Evolutionary conservation across 1,140 invertebrate species (phyloP).

Genomic region (Thaumetopoea pityocampa): DNA sequence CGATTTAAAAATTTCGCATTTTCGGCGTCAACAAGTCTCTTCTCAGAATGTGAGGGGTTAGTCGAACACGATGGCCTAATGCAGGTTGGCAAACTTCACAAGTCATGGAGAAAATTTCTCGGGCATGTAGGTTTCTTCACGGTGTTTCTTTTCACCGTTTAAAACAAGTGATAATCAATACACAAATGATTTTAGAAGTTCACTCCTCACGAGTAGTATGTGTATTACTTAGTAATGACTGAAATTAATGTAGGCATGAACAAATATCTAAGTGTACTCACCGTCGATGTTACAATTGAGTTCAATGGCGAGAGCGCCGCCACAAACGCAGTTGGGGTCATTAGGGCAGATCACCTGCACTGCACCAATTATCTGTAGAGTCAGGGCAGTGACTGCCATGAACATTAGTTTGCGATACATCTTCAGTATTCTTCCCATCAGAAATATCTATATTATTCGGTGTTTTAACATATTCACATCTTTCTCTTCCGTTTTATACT

Average conservation of each 20-base stretch:
- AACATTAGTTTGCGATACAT: slow-evolving; percentile 50
- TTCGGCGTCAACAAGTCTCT: too few species aligned
- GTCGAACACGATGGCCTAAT: too few species aligned
- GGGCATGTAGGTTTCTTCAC: too few species aligned
- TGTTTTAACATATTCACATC: slow-evolving; percentile 1
- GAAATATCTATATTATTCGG: slow-evolving; percentile 8
- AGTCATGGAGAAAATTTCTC: too few species aligned
- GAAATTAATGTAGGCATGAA: slow-evolving; percentile 26
- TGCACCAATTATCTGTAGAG: slow-evolving; percentile 55
- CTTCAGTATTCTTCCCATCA: slow-evolving; percentile 2
- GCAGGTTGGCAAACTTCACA: too few species aligned
- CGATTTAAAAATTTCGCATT: too few species aligned
- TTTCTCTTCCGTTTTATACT: background rate
- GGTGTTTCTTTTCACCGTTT: too few species aligned
- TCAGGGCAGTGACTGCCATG: slow-evolving; percentile 42
- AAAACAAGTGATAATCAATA: too few species aligned
- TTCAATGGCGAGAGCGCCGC: slow-evolving; percentile 62
- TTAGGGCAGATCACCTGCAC: slow-evolving; percentile 53
- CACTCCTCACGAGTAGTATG: too few species aligned
- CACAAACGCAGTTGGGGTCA: slow-evolving; percentile 69
- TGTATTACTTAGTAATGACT: too few species aligned
- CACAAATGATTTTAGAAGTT: too few species aligned
- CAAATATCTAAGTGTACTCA: slow-evolving; percentile 54
- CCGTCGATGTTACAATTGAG: slow-evolving; percentile 69
- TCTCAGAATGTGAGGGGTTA: too few species aligned